These are phyloP conservation scores for Lacanobia oleracea DNA, from an alignment of 2,888 invertebrate species.

Conservation along the genomic window DNA sequence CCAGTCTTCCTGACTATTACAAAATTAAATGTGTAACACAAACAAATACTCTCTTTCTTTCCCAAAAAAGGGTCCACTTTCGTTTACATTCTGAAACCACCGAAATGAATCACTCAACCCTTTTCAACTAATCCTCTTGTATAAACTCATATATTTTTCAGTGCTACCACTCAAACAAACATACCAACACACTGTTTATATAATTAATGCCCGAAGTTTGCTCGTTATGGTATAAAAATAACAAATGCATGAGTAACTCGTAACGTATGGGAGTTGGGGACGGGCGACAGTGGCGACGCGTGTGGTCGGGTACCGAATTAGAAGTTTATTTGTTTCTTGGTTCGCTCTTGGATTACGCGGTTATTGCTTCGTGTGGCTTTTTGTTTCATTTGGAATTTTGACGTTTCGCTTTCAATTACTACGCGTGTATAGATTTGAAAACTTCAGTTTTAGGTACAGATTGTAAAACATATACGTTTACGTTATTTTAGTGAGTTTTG, in stretches of 20 bases:
- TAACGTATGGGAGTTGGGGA: constrained; percentile 51
- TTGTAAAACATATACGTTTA: no score
- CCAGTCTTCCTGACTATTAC: neutral
- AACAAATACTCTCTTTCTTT: constrained; percentile 4
- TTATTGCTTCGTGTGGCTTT: neutral
- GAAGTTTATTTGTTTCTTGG: constrained; percentile 46
- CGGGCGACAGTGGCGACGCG: constrained; percentile 55
- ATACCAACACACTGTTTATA: constrained; percentile 59
- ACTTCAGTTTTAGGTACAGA: neutral
- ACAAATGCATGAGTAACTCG: constrained; percentile 16
- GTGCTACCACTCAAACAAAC: constrained; percentile 41
- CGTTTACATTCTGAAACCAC: constrained; percentile 25
- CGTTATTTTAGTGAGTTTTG: no score
- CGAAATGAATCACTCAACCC: constrained; percentile 29
- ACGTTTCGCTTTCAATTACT: neutral
- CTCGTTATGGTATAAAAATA: constrained; percentile 62
- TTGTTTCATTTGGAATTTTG: neutral
- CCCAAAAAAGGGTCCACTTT: constrained; percentile 13
- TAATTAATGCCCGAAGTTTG: constrained; percentile 56
- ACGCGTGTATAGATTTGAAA: neutral
- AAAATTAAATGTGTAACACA: neutral
- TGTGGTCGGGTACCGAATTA: constrained; percentile 63
- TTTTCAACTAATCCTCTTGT: constrained; percentile 15
- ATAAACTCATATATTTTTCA: constrained; percentile 50
- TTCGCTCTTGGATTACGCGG: constrained; percentile 38